Evolutionary conservation across 2,888 invertebrate species (phyloP), one percentile per base, ranked within the genome.

Genomic region (Galerucella pusilla): DNA sequence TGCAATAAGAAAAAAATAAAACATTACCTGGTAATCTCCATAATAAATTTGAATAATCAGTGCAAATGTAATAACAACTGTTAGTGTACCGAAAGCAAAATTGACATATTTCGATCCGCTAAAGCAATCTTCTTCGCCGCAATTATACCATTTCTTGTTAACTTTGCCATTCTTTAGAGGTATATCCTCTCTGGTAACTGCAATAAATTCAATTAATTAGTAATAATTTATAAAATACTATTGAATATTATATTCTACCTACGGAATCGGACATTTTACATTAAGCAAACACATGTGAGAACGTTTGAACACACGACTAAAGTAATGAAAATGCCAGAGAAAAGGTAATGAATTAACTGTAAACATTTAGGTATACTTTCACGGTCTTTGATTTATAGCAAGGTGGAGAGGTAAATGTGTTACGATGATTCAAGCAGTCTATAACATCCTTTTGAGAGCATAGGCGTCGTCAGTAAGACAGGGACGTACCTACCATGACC

Each of bases 31-130:
- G 83, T 92, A 92, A 83, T 93, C 92, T 3, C 94, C 93, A 83
- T 92, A 91, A 86, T 93, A 90, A 81, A 95, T 92, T 85, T 94
- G 94, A 66, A 93, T 88, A 76, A 93, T 89, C 68, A 96, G 89
- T 57, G 94, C 94, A 63, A 93, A 86, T 20, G 94, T 93, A 81
- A 95, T 91, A 79, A 92, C 91, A 73, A 90, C 86, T 25, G 93
- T 90, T 80, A 95, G 90, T 57, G 90, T 89, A 60, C 91, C 89
- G 86, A 94, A 93, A 76, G 92, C 92, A 35, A 89, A 88, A 68
- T 92, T 89, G 79, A 95, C 92, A 76, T 93, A 89, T 80, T 91
- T 90, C 71, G 94, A 90, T 11, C 94, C 93, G 79, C 89, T 89
- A 61, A 88, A 46, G 16, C 46, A 81, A 77, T 84, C 85, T 49